Percentiles rank a stretch among this genome's conserved stretches.
phyloP scores from a whole-genome alignment of 2,888 invertebrate species.

The Cerastis leucographa region DNA sequence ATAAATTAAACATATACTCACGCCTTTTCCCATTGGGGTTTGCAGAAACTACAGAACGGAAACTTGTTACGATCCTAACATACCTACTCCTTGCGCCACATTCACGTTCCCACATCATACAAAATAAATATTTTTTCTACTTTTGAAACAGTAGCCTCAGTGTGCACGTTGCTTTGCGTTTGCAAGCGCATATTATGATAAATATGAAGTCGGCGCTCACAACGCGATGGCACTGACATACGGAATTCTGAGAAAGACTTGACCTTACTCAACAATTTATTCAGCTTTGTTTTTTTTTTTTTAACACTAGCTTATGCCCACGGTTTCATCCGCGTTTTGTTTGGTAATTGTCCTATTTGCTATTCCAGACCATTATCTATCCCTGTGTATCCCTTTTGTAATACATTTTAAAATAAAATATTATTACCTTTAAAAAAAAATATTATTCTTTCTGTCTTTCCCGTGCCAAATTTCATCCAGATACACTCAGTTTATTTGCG shows the following conservation, averaged over 20 bases:
- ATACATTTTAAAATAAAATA: too few relatives aligned
- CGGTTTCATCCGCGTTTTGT: too few relatives aligned
- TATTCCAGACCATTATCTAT: too few relatives aligned
- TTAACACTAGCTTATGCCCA: too few relatives aligned
- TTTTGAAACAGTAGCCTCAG: neutral
- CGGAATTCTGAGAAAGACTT: neutral
- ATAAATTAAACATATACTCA: neutral
- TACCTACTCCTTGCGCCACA: neutral
- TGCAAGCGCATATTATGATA: constrained; percentile 8
- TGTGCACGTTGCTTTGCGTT: neutral
- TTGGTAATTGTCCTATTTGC: too few relatives aligned
- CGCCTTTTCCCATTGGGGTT: neutral
- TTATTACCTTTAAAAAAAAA: too few relatives aligned
- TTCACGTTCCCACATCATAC: neutral
- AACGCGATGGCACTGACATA: neutral
- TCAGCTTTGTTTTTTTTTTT: neutral
- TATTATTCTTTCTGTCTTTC: too few relatives aligned
- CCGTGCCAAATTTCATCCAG: too few relatives aligned
- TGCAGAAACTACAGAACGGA: neutral
- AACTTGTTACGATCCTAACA: neutral
- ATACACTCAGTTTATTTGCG: too few relatives aligned
- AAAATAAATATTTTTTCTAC: neutral
- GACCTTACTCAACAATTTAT: constrained; percentile 3
- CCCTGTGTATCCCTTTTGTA: too few relatives aligned
- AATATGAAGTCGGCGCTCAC: constrained; percentile 6